Conservation (phyloP, 2,113 vertebrate genomes). For the Guaruba guarouba region DNA sequence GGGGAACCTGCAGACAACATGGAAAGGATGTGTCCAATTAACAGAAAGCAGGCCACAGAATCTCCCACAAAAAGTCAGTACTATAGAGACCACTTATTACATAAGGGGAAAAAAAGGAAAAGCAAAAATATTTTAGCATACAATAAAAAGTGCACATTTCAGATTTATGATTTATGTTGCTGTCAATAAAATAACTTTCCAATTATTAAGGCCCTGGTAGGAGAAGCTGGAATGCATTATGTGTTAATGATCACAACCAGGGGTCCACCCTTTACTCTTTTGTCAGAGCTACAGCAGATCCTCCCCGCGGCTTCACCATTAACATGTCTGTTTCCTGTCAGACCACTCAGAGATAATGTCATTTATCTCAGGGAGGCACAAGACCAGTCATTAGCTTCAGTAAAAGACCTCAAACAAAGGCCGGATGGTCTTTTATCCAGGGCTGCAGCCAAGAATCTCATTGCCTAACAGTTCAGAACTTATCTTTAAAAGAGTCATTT, state of each 20-base stretch:
- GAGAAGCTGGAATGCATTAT: constrained; percentile 75
- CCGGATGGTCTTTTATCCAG: constrained; percentile 77
- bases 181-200: constrained; percentile 70
- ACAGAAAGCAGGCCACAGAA: not conserved
- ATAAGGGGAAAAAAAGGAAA: not conserved
- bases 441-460: constrained; percentile 63
- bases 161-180: constrained; percentile 66
- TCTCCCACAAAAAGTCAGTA: not conserved
- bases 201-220: constrained; percentile 71
- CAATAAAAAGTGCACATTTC: constrained; percentile 7
- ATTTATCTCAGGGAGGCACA: constrained; percentile 84
- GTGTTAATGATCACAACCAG: constrained; percentile 78
- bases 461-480: constrained; percentile 54
- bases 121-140: not conserved
- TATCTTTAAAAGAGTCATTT: constrained; percentile 43
- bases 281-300: constrained; percentile 75
- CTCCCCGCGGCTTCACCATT: constrained; percentile 82
- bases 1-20: not conserved
- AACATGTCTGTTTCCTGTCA: constrained; percentile 89
- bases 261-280: constrained; percentile 74
- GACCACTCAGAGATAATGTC: constrained; percentile 86
- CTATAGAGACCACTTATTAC: not conserved
- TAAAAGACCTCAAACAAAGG: constrained; percentile 84
- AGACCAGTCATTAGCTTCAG: constrained; percentile 84
- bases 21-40: not conserved